Base-by-base conservation (phyloP, 2,797 vertebrate genomes). In the Avahi laniger region DNA sequence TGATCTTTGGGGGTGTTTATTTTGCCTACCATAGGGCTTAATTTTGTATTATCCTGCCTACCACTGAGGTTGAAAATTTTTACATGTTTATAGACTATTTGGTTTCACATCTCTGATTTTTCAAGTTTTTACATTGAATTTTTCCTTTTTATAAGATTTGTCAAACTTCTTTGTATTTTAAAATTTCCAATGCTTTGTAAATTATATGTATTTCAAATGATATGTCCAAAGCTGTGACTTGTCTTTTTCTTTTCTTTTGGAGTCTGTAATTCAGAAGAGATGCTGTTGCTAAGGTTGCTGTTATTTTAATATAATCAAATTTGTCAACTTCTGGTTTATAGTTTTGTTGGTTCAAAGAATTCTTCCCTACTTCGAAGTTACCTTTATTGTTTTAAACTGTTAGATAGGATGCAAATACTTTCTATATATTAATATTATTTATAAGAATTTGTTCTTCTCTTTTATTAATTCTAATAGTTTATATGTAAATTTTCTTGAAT, bases 351-450 rank as follows among this genome's bases (percentile, higher is more conserved):
- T 35, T 92, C 75, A 93, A 46, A 11, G 54, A 92, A 90, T 43
- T 24, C 63, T 89, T 92, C 33, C 20, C 12, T 63, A 41, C 10
- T 30, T 88, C 50, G 13, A 93, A 72, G 38, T 6, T 78, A 85
- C 67, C 61, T 78, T 86, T 83, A 89, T 61, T 54, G 61, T 61
- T 96, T 93, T 78, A 91, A 88, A 24, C 3, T 69, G 4, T 70
- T 85, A n/a, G 61, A 15, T 17, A 91, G 59, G 20, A 69, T 86
- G 9, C 10, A 96, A 93, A 93, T 89, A 54, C n/a, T 90, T 87
- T 76, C 10, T 76, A 3, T 7, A 43, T 94, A 59, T 9, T 91
- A 24, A 73, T 24, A 85, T 80, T 70, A 54, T 41, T 72, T 57
- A 26, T 0, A 83, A 4, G 20, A 78, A 73, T 48, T n/a, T 86